Evolutionary conservation across 2,113 vertebrate species (phyloP), one percentile per base, ranked within the genome.

Genomic region (Motacilla tschutschensis): DNA sequence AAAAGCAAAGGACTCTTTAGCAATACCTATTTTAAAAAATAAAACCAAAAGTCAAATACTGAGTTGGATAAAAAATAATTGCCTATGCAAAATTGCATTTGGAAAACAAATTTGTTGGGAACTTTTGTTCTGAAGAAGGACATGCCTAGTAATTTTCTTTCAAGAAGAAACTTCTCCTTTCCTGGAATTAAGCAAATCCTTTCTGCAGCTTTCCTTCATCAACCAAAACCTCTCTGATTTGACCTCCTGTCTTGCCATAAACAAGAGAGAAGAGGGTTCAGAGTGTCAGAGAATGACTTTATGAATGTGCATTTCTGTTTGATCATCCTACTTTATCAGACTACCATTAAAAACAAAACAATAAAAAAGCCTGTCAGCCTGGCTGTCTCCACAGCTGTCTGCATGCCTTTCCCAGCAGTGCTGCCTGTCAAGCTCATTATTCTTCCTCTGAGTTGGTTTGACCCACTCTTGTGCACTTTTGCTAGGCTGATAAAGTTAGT

Each of bases 351-450:
- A 94, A 93, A 85, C 75, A 90, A 74, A 60, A 38, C 85, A 87
- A 67, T 92, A 91, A 90, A 91, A 59, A 85, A 90, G 69, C 79
- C 53, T 95, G 89, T 92, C 93, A 95, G 94, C 72, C 79, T 74
- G 64, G 79, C 87, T 87, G 85, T 85, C 91, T 94, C 93, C 87
- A 53, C 2, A 48, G 65, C 79, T 92, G 85, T 77, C 93, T 88
- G 5, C 25, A 6, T 75, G 86, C 69, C 83, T 92, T 87, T 88
- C 76, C 44, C 51, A 71, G 85, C 73, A 85, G 58, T 2, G 31
- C 77, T 62, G 74, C 12, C 73, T 87, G 88, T 81, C 80, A 91
- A 60, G 65, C 83, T 89, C 79, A 50, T 95, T 89, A 79, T 85
- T 93, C 83, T 93, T 91, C 54, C n/a, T 38, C 58, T 0, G 11